Base-by-base conservation (phyloP, 1,140 invertebrate genomes). In the Probaryconus sp. region DNA sequence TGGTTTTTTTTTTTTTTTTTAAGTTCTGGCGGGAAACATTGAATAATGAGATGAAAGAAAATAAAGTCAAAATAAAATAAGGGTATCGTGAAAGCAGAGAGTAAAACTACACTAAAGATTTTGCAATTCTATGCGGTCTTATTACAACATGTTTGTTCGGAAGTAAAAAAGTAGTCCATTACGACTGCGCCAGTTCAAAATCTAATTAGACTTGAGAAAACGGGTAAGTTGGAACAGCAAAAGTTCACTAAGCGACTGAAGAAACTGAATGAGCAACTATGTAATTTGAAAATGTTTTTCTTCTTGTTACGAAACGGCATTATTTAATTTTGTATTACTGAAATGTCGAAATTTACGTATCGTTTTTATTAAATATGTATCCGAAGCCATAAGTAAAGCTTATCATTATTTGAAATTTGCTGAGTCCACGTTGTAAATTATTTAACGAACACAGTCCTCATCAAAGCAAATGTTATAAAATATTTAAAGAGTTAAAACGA, bases 151-250 rank as follows among this genome's bases (percentile, higher is more conserved):
- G 64, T 58, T 68, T 68, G 53, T 45, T 60, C 21, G 43, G 45
- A 53, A 53, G 35, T 68, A 68, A 69, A 69, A 65, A 69, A 69
- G 37, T 51, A 50, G 47, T 60, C 65, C 53, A 69, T 60, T 69
- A 60, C 53, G 55, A 50, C 45, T 60, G 47, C 37, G 24, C 53
- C 24, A 58, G 45, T 50, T 43, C 53, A 69, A 68, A 69, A 69
- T 69, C 55, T 69, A 69, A 69, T 69, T 69, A 69, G 65, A 69
- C 65, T 60, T 60, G 31, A 50, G 47, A 40, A 53, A 51, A 37
- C 38, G 53, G 38, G 55, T 45, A 69, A 60, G 65, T 69, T 60
- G 47, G 53, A 69, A 60, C 43, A 53, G 65, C 65, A 69, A 69
- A 69, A 60, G 65, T 69, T 69, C 30, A 69, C 31, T 60, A 55